Evolutionary conservation across 2,113 vertebrate species (phyloP).

Genomic region (Dendropsophus ebraccatus): DNA sequence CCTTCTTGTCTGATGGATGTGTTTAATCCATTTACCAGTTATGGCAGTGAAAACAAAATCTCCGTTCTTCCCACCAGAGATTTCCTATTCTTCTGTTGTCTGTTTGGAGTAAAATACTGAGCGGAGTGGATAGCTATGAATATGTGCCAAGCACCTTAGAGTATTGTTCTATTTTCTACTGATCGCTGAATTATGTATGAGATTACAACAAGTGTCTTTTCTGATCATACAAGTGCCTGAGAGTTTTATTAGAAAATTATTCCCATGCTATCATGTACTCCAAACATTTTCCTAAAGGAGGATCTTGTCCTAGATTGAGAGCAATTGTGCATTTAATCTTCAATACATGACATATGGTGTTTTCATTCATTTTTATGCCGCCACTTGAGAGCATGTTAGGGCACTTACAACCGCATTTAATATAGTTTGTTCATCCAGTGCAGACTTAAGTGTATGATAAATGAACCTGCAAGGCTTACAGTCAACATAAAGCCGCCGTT

Average conservation of each 20-base stretch:
- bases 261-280: constrained; percentile 48
- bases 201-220: constrained; percentile 55
- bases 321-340: constrained; percentile 45
- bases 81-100: constrained; percentile 9
- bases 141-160: constrained; percentile 45
- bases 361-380: constrained; percentile 37
- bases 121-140: constrained; percentile 33
- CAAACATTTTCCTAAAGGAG: constrained; percentile 48
- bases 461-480: constrained; percentile 12
- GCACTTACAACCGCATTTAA: constrained; percentile 31
- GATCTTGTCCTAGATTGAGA: constrained; percentile 41
- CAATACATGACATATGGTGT: constrained; percentile 37
- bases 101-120: constrained; percentile 31
- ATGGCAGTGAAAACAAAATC: constrained; percentile 19
- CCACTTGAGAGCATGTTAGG: constrained; percentile 32
- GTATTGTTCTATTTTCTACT: constrained; percentile 45
- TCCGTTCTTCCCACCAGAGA: constrained; percentile 9
- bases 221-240: constrained; percentile 46
- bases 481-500: constrained; percentile 18
- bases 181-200: constrained; percentile 52
- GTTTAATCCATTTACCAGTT: constrained; percentile 2
- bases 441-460: constrained; percentile 29
- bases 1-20: background rate
- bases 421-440: background rate
- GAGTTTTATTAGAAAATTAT: constrained; percentile 54